A percentile compares a stretch with the other conserved stretches of the same genome.
These are phyloP conservation scores for Temnothorax unifasciatus DNA, from an alignment of 2,888 invertebrate species.

Conservation along the genomic window DNA sequence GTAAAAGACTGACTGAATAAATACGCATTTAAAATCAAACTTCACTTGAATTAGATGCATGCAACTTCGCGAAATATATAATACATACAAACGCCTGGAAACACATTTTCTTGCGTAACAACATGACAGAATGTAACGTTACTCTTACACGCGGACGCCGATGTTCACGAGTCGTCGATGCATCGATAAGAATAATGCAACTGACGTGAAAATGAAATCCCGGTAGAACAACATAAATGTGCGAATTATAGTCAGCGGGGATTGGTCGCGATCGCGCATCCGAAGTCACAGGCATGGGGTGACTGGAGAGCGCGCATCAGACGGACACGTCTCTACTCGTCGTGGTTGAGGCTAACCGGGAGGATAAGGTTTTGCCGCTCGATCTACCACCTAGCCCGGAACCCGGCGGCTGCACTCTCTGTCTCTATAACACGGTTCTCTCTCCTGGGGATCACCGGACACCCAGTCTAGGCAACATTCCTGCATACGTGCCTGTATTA, in stretches of 20 bases:
- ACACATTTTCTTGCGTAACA: not conserved
- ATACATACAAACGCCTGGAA: not conserved
- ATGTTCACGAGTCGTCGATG: not conserved
- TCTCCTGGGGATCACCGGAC: constrained; percentile 58
- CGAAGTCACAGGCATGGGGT: constrained; percentile 19
- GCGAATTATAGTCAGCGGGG: not conserved
- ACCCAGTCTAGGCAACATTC: constrained; percentile 47
- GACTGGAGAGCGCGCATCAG: constrained; percentile 43
- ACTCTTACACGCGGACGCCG: not conserved
- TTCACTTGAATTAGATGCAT: not conserved
- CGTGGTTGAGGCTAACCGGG: constrained; percentile 69
- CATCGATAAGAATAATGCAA: not conserved
- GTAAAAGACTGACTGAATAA: not conserved
- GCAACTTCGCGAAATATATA: not conserved
- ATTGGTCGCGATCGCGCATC: constrained; percentile 14
- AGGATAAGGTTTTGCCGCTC: constrained; percentile 74
- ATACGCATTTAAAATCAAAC: not conserved
- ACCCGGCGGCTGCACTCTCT: constrained; percentile 58
- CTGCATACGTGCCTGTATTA: constrained; percentile 60
- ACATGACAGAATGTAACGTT: not conserved
- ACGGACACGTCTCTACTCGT: constrained; percentile 60
- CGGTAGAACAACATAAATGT: not conserved
- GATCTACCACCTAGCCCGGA: constrained; percentile 68
- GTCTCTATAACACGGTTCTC: constrained; percentile 31
- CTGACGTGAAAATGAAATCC: constrained; percentile 19